Conservation (phyloP, 2,888 invertebrate genomes). For the Euproctis similis region DNA sequence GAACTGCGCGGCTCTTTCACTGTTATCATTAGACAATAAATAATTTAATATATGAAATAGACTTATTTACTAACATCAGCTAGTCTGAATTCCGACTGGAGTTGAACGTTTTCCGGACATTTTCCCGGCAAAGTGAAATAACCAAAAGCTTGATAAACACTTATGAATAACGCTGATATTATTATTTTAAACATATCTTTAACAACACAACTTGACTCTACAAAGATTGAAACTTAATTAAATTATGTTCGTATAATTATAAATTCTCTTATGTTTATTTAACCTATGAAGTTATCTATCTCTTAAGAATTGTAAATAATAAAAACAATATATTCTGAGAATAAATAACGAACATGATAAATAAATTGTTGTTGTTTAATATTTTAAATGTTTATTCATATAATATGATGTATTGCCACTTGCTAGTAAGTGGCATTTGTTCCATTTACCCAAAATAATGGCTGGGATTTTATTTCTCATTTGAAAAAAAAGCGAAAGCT, state of each 20-base stretch:
- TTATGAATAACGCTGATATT: conserved; percentile 17
- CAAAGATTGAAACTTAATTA: not conserved
- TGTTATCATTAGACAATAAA: too few relatives aligned
- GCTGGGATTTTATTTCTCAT: too few relatives aligned
- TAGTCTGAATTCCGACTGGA: conserved; percentile 46
- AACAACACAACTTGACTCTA: not conserved
- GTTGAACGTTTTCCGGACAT: conserved; percentile 46
- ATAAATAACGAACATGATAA: conserved; percentile 4
- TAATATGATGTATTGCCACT: too few relatives aligned
- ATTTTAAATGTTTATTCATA: too few relatives aligned
- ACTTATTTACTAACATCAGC: conserved; percentile 45
- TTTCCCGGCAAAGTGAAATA: conserved; percentile 53
- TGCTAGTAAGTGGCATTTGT: too few relatives aligned
- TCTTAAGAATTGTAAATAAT: too few relatives aligned
- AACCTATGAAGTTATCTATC: conserved; percentile 18
- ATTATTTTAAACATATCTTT: conserved; percentile 39
- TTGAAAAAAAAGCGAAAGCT: too few relatives aligned
- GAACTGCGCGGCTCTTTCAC: too few relatives aligned
- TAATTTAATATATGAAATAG: too few relatives aligned
- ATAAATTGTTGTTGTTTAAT: too few relatives aligned
- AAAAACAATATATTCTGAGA: conserved; percentile 4
- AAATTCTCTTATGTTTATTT: not conserved
- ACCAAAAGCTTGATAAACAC: conserved; percentile 29
- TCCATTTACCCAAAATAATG: too few relatives aligned
- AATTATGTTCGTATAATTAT: not conserved